Conservation (phyloP, 2,113 vertebrate genomes). For the Heptranchias perlo region DNA sequence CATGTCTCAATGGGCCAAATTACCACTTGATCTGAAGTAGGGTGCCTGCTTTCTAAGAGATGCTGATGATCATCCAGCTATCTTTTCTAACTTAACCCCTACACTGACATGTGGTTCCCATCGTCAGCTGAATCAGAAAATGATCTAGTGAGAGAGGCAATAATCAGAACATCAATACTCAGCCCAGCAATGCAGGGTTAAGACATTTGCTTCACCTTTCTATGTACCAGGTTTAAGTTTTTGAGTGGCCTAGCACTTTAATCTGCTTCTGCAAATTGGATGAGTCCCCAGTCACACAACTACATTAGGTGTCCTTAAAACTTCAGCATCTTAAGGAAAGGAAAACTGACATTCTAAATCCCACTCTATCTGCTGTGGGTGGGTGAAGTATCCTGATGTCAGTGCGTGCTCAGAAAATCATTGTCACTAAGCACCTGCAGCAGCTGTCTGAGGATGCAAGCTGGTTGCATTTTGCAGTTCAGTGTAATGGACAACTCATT, state of each 20-base stretch:
- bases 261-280: background rate
- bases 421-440: background rate
- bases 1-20: background rate
- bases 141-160: background rate
- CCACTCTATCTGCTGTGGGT: background rate
- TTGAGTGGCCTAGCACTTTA: background rate
- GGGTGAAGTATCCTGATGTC: background rate
- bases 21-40: background rate
- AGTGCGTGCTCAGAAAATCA: background rate
- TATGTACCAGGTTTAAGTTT: background rate
- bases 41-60: background rate
- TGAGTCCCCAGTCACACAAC: background rate
- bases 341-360: background rate
- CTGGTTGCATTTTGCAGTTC: background rate
- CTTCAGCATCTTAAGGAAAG: background rate
- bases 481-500: background rate
- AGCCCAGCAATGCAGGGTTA: background rate
- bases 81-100: background rate
- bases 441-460: background rate
- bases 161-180: background rate
- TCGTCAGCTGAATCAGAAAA: background rate
- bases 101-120: background rate
- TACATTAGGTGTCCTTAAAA: background rate
- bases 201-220: background rate
- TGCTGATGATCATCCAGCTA: background rate